Percentiles rank a stretch among this genome's conserved stretches.
Evolutionary conservation across 2,113 vertebrate genomes (phyloP).

Genomic region (Carlito syrichta): DNA sequence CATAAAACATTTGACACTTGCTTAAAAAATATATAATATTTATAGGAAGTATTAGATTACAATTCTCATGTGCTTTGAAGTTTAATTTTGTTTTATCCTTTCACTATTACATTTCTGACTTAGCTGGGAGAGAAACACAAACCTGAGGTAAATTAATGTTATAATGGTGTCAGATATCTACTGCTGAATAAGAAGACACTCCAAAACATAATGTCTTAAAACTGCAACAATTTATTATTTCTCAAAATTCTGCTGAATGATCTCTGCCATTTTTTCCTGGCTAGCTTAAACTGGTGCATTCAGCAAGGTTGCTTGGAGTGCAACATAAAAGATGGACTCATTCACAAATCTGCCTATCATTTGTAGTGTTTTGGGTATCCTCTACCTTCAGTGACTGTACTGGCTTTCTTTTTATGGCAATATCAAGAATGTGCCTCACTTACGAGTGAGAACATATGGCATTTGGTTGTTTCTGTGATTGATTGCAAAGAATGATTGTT

Average conservation of each 20-base stretch:
- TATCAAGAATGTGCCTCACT: no score
- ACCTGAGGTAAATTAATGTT: not conserved
- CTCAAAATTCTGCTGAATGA: not conserved
- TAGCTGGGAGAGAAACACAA: not conserved
- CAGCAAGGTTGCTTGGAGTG: not conserved
- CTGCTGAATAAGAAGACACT: not conserved
- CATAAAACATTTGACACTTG: not conserved
- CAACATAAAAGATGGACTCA: accelerated
- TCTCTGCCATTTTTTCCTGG: not conserved
- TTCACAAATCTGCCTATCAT: not conserved
- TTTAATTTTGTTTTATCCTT: not conserved
- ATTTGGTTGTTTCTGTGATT: no score
- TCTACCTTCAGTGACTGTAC: no score
- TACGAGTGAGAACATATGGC: no score
- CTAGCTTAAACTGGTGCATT: not conserved
- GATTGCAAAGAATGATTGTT: no score
- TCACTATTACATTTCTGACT: not conserved
- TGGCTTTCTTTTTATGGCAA: not conserved
- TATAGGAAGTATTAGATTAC: not conserved
- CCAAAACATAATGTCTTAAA: not conserved
- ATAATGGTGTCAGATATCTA: not conserved
- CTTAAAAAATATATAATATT: not conserved
- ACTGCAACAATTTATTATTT: not conserved
- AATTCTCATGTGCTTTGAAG: not conserved
- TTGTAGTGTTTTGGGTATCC: not conserved